Percentiles rank a stretch among this genome's conserved stretches.
These are phyloP conservation scores for Iselma pallidipennis DNA, from an alignment of 2,888 invertebrate species.

Conservation along the genomic window DNA sequence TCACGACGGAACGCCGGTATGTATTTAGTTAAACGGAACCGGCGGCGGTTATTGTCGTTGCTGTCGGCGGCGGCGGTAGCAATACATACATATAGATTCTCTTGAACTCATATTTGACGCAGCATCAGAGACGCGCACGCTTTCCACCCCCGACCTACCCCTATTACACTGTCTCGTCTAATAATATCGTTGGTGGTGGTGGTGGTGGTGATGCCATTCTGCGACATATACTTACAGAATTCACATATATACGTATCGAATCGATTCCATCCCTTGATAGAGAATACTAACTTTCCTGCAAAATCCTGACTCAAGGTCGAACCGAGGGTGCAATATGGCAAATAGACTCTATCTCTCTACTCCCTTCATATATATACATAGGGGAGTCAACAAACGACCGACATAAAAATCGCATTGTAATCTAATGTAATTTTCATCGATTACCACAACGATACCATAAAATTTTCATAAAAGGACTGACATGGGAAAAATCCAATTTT, in stretches of 20 bases:
- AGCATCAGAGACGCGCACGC: constrained; percentile 39
- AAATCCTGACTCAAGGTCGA: constrained; percentile 2
- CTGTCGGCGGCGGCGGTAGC: background rate
- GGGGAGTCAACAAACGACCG: too few species aligned
- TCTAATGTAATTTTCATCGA: background rate
- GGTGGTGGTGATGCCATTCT: background rate
- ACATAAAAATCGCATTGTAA: background rate
- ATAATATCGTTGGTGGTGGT: constrained; percentile 2
- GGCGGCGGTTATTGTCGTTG: background rate
- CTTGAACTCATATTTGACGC: too few species aligned
- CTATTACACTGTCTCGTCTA: constrained; percentile 20
- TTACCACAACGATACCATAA: too few species aligned
- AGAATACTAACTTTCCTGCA: constrained; percentile 3
- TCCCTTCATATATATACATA: too few species aligned
- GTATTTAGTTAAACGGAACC: background rate
- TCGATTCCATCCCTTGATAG: background rate
- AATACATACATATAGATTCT: too few species aligned
- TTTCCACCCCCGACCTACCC: constrained; percentile 42
- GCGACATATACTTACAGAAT: background rate
- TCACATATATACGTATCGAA: background rate
- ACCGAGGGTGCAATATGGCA: background rate
- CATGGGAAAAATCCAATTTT: too few species aligned
- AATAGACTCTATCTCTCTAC: too few species aligned
- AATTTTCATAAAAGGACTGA: too few species aligned
- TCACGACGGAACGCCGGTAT: constrained; percentile 26